phyloP scores from a whole-genome alignment of 2,888 invertebrate species.

The Cephus runcator region DNA sequence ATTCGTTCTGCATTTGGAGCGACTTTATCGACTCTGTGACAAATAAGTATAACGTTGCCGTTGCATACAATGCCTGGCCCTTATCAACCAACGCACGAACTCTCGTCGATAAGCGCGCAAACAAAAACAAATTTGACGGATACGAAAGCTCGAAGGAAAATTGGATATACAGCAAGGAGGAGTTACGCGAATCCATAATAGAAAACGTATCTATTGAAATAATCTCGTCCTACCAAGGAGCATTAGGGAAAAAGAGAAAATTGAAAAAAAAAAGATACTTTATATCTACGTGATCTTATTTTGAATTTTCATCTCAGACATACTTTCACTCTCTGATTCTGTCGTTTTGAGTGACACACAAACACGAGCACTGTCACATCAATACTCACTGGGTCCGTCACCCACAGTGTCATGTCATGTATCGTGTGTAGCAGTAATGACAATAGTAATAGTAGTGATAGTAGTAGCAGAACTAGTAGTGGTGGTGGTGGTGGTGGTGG shows the following conservation, averaged over 20 bases:
- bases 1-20: not conserved
- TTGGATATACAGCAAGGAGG: not conserved
- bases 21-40: not conserved
- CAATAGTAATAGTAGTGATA: no score
- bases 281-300: no score
- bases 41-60: not conserved
- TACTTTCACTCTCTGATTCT: not conserved
- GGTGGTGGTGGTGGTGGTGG: no score
- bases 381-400: no score
- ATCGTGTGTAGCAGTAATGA: no score
- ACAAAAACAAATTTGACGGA: not conserved
- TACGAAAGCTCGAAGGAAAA: not conserved
- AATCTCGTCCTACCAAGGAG: no score
- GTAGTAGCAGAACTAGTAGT: no score
- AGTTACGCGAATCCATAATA: not conserved
- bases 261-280: no score
- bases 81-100: not conserved
- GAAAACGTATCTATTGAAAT: constrained; percentile 4
- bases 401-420: no score
- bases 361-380: no score
- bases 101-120: not conserved
- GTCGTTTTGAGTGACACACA: not conserved
- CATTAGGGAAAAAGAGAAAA: no score
- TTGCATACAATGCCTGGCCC: not conserved
- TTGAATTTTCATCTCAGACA: not conserved